phyloP scores from a whole-genome alignment of 1,140 invertebrate species.

The Drosophila truncata region DNA sequence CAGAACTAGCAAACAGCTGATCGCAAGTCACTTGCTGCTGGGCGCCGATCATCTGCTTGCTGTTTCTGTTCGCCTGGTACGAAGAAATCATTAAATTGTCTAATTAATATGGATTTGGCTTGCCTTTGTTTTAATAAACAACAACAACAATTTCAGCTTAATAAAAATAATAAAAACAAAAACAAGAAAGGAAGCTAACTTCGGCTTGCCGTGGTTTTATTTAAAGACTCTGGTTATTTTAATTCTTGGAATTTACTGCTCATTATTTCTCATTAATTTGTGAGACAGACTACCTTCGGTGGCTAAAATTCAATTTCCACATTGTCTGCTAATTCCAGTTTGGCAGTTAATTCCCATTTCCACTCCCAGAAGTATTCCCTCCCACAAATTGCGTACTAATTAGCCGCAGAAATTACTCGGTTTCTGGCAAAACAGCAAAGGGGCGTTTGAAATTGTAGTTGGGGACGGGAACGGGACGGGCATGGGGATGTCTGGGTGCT shows the following conservation, averaged over 20 bases:
- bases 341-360: conserved; percentile 30
- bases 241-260: not conserved
- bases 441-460: conserved; percentile 40
- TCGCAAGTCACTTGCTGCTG: too few relatives aligned
- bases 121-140: too few relatives aligned
- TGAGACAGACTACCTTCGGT: not conserved
- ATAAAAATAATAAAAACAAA: too few relatives aligned
- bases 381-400: conserved; percentile 56
- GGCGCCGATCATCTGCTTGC: too few relatives aligned
- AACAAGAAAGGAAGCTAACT: too few relatives aligned
- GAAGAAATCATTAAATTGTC: too few relatives aligned
- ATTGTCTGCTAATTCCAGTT: conserved; percentile 9
- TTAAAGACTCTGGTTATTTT: not conserved
- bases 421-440: conserved; percentile 48
- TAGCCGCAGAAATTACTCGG: conserved; percentile 53
- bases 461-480: not conserved
- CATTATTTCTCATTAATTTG: conserved; percentile 6
- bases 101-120: too few relatives aligned
- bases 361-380: not conserved
- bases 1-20: too few relatives aligned
- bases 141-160: too few relatives aligned
- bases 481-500: conserved; percentile 20
- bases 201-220: too few relatives aligned
- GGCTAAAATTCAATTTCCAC: conserved; percentile 36
- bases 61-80: too few relatives aligned